A percentile compares a stretch with the other conserved stretches of the same genome.
Evolutionary conservation across 2,797 vertebrate species (phyloP).

Genomic region (Lagorchestes hirsutus): DNA sequence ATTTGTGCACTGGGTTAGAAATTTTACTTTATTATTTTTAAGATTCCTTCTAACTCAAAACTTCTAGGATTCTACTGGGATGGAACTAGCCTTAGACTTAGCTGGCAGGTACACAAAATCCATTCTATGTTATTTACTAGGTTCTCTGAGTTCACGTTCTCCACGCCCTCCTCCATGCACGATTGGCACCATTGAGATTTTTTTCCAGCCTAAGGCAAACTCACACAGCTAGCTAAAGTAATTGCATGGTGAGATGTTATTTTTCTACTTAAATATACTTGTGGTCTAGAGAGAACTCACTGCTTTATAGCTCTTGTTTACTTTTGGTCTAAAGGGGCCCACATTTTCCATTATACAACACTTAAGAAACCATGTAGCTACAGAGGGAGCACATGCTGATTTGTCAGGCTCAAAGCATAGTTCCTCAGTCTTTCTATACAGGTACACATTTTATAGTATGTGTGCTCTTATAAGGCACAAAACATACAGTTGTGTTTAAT

Average conservation of each 20-base stretch:
- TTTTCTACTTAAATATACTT: slow-evolving; percentile 70
- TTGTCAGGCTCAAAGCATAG: rapidly evolving
- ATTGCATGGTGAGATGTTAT: slow-evolving; percentile 14
- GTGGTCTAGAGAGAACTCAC: slow-evolving; percentile 53
- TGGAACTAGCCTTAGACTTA: background rate
- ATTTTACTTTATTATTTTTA: background rate
- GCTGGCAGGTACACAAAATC: background rate
- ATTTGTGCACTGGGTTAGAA: background rate
- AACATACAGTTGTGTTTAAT: background rate
- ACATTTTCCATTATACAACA: slow-evolving; percentile 38
- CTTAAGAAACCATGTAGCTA: background rate
- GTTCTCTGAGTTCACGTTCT: slow-evolving; percentile 23
- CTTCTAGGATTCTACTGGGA: background rate
- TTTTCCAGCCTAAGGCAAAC: slow-evolving; percentile 54
- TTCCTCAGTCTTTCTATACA: slow-evolving; percentile 8
- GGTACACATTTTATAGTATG: background rate
- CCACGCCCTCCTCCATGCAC: slow-evolving; percentile 39
- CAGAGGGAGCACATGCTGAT: background rate
- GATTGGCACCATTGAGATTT: slow-evolving; percentile 2
- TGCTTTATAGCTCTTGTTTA: slow-evolving; percentile 47
- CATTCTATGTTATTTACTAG: slow-evolving; percentile 33
- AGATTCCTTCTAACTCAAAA: background rate
- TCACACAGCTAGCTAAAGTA: slow-evolving; percentile 57
- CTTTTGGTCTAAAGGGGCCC: slow-evolving; percentile 29
- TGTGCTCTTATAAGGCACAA: slow-evolving; percentile 15